These are phyloP conservation scores for Vidua chalybeata DNA, from an alignment of 2,113 vertebrate genomes.

Conservation along the genomic window DNA sequence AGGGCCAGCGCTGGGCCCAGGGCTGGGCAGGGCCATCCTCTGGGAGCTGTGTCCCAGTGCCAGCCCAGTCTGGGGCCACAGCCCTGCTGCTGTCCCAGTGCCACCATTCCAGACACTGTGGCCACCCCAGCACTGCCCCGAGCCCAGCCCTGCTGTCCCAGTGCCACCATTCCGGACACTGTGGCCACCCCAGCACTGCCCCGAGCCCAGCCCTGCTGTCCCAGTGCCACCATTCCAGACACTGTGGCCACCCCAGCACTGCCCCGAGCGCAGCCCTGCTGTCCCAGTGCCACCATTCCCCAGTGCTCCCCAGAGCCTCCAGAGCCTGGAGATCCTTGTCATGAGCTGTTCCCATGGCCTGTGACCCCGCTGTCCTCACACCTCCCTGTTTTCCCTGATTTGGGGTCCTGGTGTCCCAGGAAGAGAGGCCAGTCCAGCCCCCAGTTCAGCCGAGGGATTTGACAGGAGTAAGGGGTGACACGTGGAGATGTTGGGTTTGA, in stretches of 20 bases:
- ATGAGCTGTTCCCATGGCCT: not conserved
- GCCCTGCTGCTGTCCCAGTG: not conserved
- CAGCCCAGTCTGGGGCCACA: not conserved
- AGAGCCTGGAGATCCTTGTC: not conserved
- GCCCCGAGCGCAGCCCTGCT: not conserved
- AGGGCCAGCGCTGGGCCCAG: fast-evolving
- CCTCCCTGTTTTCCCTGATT: not conserved
- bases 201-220: not conserved
- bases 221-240: not conserved
- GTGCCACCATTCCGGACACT: not conserved
- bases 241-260: fast-evolving
- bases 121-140: not conserved
- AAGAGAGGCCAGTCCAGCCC: not conserved
- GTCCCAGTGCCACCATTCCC: not conserved
- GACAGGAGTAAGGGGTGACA: not conserved
- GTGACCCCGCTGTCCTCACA: fast-evolving
- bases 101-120: not conserved
- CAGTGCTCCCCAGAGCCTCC: not conserved
- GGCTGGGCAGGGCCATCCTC: not conserved
- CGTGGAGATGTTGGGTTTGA: not conserved
- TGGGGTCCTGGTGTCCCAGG: fast-evolving
- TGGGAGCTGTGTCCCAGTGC: not conserved
- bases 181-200: not conserved
- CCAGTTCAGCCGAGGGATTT: fast-evolving
- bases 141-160: not conserved